Percentiles rank a stretch among this genome's conserved stretches.
Evolutionary conservation across 2,888 invertebrate species (phyloP).

Genomic region (Bellardia bayeri): DNA sequence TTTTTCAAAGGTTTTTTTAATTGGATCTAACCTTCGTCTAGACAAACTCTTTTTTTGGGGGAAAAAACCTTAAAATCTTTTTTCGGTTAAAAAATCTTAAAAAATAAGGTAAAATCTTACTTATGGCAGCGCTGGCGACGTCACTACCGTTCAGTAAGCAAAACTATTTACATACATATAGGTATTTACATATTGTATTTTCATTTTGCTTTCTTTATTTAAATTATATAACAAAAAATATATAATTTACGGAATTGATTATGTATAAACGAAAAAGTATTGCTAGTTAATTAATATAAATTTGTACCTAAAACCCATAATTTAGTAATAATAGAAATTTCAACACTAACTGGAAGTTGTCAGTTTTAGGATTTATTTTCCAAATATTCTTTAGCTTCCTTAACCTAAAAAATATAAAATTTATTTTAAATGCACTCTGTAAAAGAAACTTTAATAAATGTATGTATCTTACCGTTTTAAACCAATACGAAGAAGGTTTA

Average conservation of each 20-base stretch:
- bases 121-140: too few relatives aligned
- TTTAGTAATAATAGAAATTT: constrained; percentile 14
- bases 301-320: constrained; percentile 35
- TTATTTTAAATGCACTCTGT: background rate
- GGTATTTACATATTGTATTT: too few relatives aligned
- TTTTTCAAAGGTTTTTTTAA: too few relatives aligned
- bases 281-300: constrained; percentile 5
- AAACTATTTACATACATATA: too few relatives aligned
- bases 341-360: background rate
- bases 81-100: too few relatives aligned
- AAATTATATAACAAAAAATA: constrained; percentile 26
- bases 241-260: constrained; percentile 1
- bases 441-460: background rate
- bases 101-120: too few relatives aligned
- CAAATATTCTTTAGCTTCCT: constrained; percentile 63
- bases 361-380: constrained; percentile 49
- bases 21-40: too few relatives aligned
- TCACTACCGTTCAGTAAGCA: background rate
- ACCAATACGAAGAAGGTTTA: constrained; percentile 91
- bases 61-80: too few relatives aligned
- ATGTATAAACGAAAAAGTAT: constrained; percentile 9
- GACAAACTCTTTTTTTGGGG: too few relatives aligned
- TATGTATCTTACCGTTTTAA: constrained; percentile 88
- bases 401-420: constrained; percentile 40
- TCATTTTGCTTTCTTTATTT: background rate